Evolutionary conservation across 2,888 invertebrate genomes (phyloP), one percentile per base, ranked within the genome.

Genomic region (Drosophila hamatofila): DNA sequence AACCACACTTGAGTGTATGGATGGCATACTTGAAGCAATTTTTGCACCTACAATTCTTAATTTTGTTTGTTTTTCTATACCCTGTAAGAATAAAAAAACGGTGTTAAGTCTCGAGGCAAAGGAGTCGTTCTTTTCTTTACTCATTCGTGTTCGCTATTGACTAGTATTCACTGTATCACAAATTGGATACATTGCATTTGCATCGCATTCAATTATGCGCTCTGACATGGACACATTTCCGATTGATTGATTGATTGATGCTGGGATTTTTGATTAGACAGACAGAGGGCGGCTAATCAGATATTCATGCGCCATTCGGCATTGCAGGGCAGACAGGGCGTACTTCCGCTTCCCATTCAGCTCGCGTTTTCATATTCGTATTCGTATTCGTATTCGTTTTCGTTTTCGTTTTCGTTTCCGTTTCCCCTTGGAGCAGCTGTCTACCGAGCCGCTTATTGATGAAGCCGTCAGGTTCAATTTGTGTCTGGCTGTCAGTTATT

Each of bases 171-270:
- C 51, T 51, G 35, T 51, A 21, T 6, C n/a, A 37, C 21, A 44
- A 49, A 12, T 27, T 42, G 18, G n/a, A 21, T 44, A 14, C 35
- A n/a, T 16, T 44, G 51, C 42, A 39, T 52, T 44, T n/a, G 51
- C 60, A 49, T 56, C 72, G 55, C 71, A 64, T 86, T 78, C 78
- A 81, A 83, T 90, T 84, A 78, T 70, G 73, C 75, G 55, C 63
- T 52, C 51, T 62, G 58, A 11, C 46, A 42, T 46, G 52, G 48
- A 78, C 72, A 81, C 80, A 84, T 87, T 88, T 76, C 75, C 81
- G 91, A 92, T 90, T 88, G 89, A 90, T 91, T 81, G 92, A 90
- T 91, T 81, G 89, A 90, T 91, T 81, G 89, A 88, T 90, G 73
- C 80, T 76, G 78, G 78, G 76, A 81, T 78, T 88, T 81, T 61